Evolutionary conservation across 2,113 vertebrate species (phyloP).

Genomic region (Alexandromys fortis): DNA sequence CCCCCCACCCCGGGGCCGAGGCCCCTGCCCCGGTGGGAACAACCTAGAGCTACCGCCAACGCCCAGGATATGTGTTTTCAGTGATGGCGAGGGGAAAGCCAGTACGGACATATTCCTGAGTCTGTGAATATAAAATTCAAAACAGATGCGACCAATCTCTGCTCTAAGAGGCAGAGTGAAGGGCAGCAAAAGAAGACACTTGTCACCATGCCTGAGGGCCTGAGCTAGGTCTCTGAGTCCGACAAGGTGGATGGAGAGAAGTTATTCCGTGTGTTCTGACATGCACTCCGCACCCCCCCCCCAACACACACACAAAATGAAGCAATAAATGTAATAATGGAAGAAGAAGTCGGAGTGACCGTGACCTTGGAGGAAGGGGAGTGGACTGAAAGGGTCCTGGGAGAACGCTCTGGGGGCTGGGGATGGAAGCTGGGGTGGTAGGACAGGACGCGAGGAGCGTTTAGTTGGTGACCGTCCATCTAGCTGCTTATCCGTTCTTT

Average conservation of each 20-base stretch:
- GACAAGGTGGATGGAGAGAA: background rate
- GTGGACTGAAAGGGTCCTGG: background rate
- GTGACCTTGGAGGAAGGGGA: background rate
- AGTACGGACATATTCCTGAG: background rate
- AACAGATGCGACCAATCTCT: background rate
- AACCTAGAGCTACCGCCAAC: background rate
- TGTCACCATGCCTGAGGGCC: background rate
- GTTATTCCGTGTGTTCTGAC: background rate
- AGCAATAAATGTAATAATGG: background rate
- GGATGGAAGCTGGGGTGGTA: background rate
- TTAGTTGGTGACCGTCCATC: background rate
- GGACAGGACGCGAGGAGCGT: background rate
- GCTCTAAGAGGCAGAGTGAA: background rate
- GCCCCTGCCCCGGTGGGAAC: background rate
- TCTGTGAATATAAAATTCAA: slow-evolving; percentile 10
- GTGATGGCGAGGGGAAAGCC: background rate
- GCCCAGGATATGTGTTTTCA: background rate
- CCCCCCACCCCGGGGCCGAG: too few relatives aligned
- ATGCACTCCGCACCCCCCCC: too few relatives aligned
- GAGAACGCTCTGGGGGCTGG: background rate
- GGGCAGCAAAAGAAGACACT: background rate
- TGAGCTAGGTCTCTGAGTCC: fast-evolving
- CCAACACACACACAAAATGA: background rate
- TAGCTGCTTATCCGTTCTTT: background rate
- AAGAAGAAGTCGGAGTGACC: background rate